Conservation (phyloP, 2,113 vertebrate genomes). For the Pelodiscus sinensis region DNA sequence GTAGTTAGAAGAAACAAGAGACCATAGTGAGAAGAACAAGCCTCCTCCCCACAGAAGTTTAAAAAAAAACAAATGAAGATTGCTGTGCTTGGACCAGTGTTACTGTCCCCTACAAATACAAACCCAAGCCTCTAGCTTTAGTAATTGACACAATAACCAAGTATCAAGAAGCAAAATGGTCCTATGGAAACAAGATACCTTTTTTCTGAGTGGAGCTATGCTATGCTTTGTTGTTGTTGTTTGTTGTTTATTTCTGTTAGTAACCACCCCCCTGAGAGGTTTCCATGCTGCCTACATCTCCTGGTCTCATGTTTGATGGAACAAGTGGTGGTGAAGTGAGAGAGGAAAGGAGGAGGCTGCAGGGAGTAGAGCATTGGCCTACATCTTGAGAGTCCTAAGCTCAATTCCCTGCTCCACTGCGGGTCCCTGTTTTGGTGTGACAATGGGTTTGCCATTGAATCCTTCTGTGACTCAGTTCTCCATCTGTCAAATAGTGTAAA, state of each 20-base stretch:
- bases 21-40: background rate
- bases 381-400: background rate
- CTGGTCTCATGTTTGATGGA: background rate
- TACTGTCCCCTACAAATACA: no score
- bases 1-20: background rate
- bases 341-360: accelerated
- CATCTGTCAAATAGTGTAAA: accelerated
- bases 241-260: background rate
- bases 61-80: background rate
- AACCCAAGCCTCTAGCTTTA: background rate
- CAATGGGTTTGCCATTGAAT: background rate
- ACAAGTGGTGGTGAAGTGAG: accelerated
- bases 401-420: background rate
- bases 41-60: background rate
- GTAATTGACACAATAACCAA: background rate
- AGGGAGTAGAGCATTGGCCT: background rate
- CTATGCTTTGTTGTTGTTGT: background rate
- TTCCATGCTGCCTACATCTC: background rate
- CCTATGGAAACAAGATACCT: background rate
- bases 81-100: background rate
- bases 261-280: background rate
- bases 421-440: background rate
- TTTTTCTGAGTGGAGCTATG: background rate
- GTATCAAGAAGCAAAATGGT: background rate
- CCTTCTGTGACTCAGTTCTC: background rate